Evolutionary conservation across 2,113 vertebrate species (phyloP).

Genomic region (Varanus komodoensis): DNA sequence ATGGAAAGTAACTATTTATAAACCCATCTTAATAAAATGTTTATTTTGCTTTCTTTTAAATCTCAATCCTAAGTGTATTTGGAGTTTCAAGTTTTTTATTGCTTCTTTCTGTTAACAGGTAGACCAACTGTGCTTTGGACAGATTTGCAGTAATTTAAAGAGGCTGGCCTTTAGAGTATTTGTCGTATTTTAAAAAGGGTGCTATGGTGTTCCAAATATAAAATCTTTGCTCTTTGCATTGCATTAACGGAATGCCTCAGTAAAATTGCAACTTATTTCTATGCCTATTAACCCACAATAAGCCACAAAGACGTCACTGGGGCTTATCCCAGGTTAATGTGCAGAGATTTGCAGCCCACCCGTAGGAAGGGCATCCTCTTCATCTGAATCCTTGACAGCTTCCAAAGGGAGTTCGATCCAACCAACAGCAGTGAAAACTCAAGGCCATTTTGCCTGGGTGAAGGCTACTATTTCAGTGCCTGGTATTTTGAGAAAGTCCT

Average conservation of each 20-base stretch:
- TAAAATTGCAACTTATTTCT: constrained; percentile 15
- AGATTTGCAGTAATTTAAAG: constrained; percentile 5
- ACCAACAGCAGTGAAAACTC: constrained; percentile 32
- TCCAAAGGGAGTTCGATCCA: constrained; percentile 49
- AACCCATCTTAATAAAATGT: background rate
- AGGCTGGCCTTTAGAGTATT: background rate
- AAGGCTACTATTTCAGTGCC: constrained; percentile 63
- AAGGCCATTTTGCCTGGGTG: constrained; percentile 60
- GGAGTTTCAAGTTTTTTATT: background rate
- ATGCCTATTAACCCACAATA: background rate
- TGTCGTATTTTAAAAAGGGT: constrained; percentile 37
- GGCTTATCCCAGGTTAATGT: background rate
- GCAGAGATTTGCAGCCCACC: background rate
- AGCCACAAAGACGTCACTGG: background rate
- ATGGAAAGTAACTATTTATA: background rate
- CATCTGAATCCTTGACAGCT: constrained; percentile 50
- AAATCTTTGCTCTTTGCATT: constrained; percentile 35
- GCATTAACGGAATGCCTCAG: constrained; percentile 52
- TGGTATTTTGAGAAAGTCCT: constrained; percentile 58
- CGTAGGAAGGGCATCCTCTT: background rate
- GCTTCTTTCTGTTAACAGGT: background rate
- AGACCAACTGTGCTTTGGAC: constrained; percentile 24
- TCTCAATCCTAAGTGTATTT: background rate
- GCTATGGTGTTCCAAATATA: constrained; percentile 26
- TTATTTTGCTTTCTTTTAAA: background rate